Conservation (phyloP, 1,140 invertebrate genomes). For the Lethrus apterus region DNA sequence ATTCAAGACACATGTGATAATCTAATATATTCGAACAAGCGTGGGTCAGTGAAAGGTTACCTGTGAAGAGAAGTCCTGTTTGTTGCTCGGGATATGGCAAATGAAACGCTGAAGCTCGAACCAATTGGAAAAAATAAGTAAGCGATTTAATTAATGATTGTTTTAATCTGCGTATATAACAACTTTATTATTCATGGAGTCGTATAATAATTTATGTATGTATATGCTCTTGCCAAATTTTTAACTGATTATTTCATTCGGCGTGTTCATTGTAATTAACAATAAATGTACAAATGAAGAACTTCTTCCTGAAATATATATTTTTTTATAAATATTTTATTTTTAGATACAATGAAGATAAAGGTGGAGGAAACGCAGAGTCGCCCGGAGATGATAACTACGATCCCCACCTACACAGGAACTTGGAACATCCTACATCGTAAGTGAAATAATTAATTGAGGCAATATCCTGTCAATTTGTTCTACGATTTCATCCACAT, state of each 20-base stretch:
- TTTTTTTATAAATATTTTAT: too few relatives aligned
- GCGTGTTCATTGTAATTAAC: too few relatives aligned
- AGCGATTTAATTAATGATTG: slow-evolving; percentile 15
- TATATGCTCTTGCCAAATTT: too few relatives aligned
- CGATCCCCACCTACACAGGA: slow-evolving; percentile 41
- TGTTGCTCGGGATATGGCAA: slow-evolving; percentile 19
- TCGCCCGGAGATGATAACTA: slow-evolving; percentile 33
- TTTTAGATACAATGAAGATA: slow-evolving; percentile 21
- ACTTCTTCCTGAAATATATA: too few relatives aligned
- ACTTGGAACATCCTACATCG: slow-evolving; percentile 40
- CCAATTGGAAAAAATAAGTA: slow-evolving; percentile 24
- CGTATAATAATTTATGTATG: too few relatives aligned
- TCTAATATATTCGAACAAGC: not conserved
- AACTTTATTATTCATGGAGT: too few relatives aligned
- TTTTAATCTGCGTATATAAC: slow-evolving; percentile 1
- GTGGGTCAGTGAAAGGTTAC: slow-evolving; percentile 9
- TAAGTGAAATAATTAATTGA: slow-evolving; percentile 34
- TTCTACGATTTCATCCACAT: not conserved
- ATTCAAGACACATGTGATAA: slow-evolving; percentile 5
- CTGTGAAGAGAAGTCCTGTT: not conserved
- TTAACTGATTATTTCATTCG: too few relatives aligned
- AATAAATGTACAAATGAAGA: too few relatives aligned
- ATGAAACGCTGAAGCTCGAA: slow-evolving; percentile 27
- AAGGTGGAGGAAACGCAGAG: slow-evolving; percentile 18
- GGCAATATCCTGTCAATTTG: not conserved